These are phyloP conservation scores for Sarcophaga variegata DNA, from an alignment of 2,888 invertebrate species.

Conservation along the genomic window DNA sequence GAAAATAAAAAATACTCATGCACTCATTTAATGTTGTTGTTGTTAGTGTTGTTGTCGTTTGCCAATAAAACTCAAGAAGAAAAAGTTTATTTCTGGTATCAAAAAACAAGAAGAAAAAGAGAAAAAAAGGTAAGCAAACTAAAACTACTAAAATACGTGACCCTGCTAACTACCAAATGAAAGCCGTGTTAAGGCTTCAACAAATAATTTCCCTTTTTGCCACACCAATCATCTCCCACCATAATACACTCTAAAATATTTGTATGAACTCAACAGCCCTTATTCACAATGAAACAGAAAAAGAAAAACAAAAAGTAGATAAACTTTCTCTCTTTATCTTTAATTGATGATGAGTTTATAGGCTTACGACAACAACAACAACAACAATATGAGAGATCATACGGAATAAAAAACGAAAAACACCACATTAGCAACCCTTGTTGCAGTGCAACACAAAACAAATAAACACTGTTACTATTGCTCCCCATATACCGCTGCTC, in stretches of 20 bases:
- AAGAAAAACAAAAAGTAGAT: too few relatives aligned
- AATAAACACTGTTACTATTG: too few relatives aligned
- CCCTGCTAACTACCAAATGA: conserved; percentile 54
- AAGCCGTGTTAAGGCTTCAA: conserved; percentile 10
- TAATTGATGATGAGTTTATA: conserved; percentile 23
- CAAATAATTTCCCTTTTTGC: neutral
- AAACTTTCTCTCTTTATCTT: neutral
- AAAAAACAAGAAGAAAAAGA: too few relatives aligned
- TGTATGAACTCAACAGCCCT: neutral
- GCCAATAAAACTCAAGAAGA: conserved; percentile 16
- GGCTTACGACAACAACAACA: conserved; percentile 2
- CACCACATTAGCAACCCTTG: too few relatives aligned
- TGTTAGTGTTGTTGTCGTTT: too few relatives aligned
- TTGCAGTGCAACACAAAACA: too few relatives aligned
- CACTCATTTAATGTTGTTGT: neutral
- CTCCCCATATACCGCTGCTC: too few relatives aligned
- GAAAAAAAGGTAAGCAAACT: too few relatives aligned
- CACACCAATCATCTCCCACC: conserved; percentile 8
- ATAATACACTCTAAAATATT: neutral
- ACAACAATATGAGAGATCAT: too few relatives aligned
- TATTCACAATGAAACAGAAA: too few relatives aligned
- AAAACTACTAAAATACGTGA: conserved; percentile 61
- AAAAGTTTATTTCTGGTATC: conserved; percentile 51
- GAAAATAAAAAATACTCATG: conserved; percentile 2
- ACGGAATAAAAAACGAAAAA: too few relatives aligned